Percentiles rank a stretch among this genome's conserved stretches.
Evolutionary conservation across 2,113 vertebrate genomes (phyloP).

Genomic region (Dasyurus viverrinus): DNA sequence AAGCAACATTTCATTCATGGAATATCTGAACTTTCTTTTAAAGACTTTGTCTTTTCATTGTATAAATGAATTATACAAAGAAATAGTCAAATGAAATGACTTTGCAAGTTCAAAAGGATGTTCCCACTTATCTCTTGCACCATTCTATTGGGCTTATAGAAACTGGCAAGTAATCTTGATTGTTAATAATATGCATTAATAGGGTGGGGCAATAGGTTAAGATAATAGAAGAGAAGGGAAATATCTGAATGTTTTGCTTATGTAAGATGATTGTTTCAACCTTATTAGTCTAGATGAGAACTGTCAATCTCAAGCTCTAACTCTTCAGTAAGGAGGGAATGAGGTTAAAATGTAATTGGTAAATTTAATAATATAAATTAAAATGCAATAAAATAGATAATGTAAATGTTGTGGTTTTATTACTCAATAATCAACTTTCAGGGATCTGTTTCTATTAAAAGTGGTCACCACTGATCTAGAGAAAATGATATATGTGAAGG

Average conservation of each 20-base stretch:
- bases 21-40: conserved; percentile 64
- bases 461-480: background rate
- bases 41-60: conserved; percentile 60
- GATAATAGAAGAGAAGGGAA: conserved; percentile 6
- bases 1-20: conserved; percentile 60
- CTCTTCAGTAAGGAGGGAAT: background rate
- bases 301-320: background rate
- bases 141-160: conserved; percentile 6
- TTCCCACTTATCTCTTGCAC: conserved; percentile 23
- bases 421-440: background rate
- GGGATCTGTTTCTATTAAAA: background rate
- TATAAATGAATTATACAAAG: conserved; percentile 59
- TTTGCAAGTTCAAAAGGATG: conserved; percentile 25
- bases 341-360: background rate
- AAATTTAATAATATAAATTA: background rate
- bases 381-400: background rate
- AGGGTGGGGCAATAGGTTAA: conserved; percentile 22
- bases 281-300: background rate
- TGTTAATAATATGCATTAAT: conserved; percentile 42
- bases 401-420: background rate
- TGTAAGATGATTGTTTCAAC: background rate
- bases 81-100: conserved; percentile 63
- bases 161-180: background rate
- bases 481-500: background rate
- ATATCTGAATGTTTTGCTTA: conserved; percentile 8